Evolutionary conservation across 2,888 invertebrate genomes (phyloP).

Genomic region (Pammene fasciana): DNA sequence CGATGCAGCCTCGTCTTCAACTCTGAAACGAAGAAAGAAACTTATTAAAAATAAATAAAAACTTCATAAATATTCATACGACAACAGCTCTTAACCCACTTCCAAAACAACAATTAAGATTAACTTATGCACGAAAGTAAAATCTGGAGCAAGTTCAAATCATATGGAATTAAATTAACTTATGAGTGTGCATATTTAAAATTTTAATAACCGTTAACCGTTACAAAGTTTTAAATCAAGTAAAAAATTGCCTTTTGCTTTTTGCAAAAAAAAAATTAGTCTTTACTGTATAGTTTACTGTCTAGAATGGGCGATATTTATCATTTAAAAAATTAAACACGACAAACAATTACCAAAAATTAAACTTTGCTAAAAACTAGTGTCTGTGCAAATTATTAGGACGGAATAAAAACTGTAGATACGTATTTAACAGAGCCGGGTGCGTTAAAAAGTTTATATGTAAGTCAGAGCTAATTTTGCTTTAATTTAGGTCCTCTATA

Average conservation of each 20-base stretch:
- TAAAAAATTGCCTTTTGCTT: not conserved
- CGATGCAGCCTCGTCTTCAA: conserved; percentile 73
- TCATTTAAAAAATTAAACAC: too few relatives aligned
- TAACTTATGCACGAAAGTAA: conserved; percentile 30
- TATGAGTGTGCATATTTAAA: conserved; percentile 15
- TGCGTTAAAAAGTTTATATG: too few relatives aligned
- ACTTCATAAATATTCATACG: conserved; percentile 17
- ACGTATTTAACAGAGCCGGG: too few relatives aligned
- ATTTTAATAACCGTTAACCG: conserved; percentile 13
- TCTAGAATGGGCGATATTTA: too few relatives aligned
- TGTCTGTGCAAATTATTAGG: too few relatives aligned
- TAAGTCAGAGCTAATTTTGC: too few relatives aligned
- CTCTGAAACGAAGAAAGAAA: conserved; percentile 65
- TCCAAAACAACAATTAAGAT: conserved; percentile 23
- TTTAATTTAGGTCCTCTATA: too few relatives aligned
- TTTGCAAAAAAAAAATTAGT: not conserved
- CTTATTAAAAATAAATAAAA: conserved; percentile 14
- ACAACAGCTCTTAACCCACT: conserved; percentile 25
- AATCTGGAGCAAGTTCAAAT: conserved; percentile 19
- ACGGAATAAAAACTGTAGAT: too few relatives aligned
- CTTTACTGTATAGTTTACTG: not conserved
- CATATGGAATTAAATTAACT: conserved; percentile 9
- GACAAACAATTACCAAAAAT: too few relatives aligned
- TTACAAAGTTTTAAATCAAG: not conserved
- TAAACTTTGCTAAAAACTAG: too few relatives aligned